Evolutionary conservation across 2,888 invertebrate genomes (phyloP).

Genomic region (Coelinius sp.): DNA sequence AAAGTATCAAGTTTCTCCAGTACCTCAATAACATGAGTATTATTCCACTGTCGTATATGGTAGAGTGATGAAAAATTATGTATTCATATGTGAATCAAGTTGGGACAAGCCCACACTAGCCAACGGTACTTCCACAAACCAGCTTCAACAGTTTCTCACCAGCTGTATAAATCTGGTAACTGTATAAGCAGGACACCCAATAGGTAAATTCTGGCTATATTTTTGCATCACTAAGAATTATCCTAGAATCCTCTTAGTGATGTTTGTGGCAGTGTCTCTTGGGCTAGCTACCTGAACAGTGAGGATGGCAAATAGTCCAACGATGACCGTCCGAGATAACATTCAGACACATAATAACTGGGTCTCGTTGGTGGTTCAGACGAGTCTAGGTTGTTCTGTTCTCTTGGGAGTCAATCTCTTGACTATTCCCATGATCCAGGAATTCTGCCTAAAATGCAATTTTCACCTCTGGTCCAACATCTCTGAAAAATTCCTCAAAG

Average conservation of each 20-base stretch:
- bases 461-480: no score
- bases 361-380: constrained; percentile 35
- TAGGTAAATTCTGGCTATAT: constrained; percentile 6
- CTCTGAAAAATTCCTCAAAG: no score
- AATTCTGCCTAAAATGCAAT: no score
- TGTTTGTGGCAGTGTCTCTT: no score
- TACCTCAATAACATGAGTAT: not conserved
- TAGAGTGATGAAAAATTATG: not conserved
- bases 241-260: not conserved
- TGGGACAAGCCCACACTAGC: constrained; percentile 15
- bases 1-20: no score
- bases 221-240: not conserved
- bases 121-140: constrained; percentile 24
- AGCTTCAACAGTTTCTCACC: constrained; percentile 24
- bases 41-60: not conserved
- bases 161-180: constrained; percentile 9
- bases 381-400: constrained; percentile 25
- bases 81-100: constrained; percentile 20
- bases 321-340: constrained; percentile 47
- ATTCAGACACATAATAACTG: constrained; percentile 46
- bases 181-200: not conserved
- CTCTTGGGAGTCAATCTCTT: no score
- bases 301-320: constrained; percentile 43
- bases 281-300: not conserved
- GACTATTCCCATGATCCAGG: not conserved